Conservation (phyloP, 2,797 vertebrate species). For the Danio tinwini region DNA sequence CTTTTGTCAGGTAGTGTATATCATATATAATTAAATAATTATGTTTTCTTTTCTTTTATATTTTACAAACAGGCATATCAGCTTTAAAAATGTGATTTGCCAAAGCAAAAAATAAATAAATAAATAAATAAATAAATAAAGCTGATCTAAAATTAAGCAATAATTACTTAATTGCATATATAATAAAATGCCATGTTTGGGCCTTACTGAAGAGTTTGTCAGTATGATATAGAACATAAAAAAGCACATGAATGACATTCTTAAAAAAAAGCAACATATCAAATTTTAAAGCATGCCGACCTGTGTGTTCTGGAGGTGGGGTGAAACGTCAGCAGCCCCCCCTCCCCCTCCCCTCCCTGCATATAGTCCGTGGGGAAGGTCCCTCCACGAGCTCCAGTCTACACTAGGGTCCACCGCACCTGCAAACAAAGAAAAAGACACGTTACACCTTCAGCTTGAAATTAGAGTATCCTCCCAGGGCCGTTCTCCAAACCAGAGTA, state of each 20-base stretch:
- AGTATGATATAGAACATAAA: background rate
- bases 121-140: too few species aligned
- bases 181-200: background rate
- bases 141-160: background rate
- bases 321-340: constrained; percentile 62
- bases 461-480: constrained; percentile 42
- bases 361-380: constrained; percentile 77
- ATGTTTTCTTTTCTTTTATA: background rate
- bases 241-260: background rate
- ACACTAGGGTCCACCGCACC: constrained; percentile 68
- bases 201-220: background rate
- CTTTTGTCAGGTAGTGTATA: too few species aligned
- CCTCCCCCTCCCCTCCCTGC: constrained; percentile 76
- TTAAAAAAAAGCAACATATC: background rate
- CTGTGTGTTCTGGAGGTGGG: constrained; percentile 73
- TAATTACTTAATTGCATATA: background rate
- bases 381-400: constrained; percentile 64
- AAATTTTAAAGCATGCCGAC: constrained; percentile 66
- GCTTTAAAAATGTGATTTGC: background rate
- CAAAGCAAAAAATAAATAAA: background rate
- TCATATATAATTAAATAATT: too few species aligned
- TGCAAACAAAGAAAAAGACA: constrained; percentile 60
- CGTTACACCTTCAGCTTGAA: constrained; percentile 62
- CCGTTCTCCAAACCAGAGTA: constrained; percentile 34
- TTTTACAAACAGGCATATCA: background rate